Conservation (phyloP, 2,797 vertebrate genomes). For the Peromyscus melanophrys region DNA sequence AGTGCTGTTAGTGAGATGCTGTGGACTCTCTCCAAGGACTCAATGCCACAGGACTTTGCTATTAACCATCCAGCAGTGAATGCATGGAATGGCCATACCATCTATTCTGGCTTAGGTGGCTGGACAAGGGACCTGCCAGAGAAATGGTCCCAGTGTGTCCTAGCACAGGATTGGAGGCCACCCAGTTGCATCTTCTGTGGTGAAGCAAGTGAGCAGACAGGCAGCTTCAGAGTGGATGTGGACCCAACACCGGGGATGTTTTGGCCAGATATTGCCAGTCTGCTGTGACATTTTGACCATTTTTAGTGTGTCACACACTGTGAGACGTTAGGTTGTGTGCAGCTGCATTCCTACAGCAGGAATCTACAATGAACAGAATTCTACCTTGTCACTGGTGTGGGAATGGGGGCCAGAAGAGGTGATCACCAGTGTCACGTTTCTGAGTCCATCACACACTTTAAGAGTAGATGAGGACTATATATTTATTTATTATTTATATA, state of each 20-base stretch:
- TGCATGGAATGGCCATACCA: fast-evolving
- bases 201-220: neutral
- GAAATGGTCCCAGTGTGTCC: neutral
- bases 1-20: neutral
- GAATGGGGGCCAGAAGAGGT: neutral
- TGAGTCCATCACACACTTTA: too few species aligned
- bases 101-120: neutral
- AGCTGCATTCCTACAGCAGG: neutral
- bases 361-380: neutral
- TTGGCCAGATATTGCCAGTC: neutral
- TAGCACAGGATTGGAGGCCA: neutral
- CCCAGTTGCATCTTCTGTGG: neutral
- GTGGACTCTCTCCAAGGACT: neutral
- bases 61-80: too few species aligned
- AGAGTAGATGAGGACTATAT: neutral
- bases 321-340: neutral
- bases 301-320: too few species aligned
- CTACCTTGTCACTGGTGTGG: neutral
- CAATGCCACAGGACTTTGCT: neutral
- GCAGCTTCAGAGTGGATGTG: too few species aligned
- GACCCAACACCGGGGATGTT: neutral
- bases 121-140: neutral
- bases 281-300: neutral
- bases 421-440: neutral
- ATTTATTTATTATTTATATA: neutral